phyloP scores from a whole-genome alignment of 2,113 vertebrate species.

The Psephotus haematonotus region DNA sequence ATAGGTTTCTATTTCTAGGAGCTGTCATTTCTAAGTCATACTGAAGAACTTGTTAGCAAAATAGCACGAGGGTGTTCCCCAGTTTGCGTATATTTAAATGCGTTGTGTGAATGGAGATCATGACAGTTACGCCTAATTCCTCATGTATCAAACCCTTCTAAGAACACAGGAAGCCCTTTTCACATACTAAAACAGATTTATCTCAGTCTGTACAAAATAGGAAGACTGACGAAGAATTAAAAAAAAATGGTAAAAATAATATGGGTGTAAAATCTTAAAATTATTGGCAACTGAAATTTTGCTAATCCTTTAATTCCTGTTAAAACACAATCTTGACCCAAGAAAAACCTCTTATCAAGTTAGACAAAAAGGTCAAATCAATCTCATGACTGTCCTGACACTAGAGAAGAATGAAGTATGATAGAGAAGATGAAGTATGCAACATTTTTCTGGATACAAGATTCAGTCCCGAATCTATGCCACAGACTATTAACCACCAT shows the following conservation, averaged over 20 bases:
- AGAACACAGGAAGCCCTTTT: background rate
- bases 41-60: background rate
- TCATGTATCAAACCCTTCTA: background rate
- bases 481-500: background rate
- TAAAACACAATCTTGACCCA: background rate
- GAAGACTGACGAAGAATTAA: background rate
- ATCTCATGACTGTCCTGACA: background rate
- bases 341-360: background rate
- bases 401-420: background rate
- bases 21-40: background rate
- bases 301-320: background rate
- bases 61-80: background rate
- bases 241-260: background rate
- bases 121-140: background rate
- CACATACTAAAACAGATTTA: background rate
- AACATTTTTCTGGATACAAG: background rate
- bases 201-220: background rate
- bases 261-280: background rate
- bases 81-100: background rate
- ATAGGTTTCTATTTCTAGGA: background rate
- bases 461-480: background rate
- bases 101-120: background rate
- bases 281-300: background rate
- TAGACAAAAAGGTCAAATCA: background rate
- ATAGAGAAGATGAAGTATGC: background rate